Evolutionary conservation across 2,888 invertebrate genomes (phyloP).

Genomic region (Bruchidius siliquastri): DNA sequence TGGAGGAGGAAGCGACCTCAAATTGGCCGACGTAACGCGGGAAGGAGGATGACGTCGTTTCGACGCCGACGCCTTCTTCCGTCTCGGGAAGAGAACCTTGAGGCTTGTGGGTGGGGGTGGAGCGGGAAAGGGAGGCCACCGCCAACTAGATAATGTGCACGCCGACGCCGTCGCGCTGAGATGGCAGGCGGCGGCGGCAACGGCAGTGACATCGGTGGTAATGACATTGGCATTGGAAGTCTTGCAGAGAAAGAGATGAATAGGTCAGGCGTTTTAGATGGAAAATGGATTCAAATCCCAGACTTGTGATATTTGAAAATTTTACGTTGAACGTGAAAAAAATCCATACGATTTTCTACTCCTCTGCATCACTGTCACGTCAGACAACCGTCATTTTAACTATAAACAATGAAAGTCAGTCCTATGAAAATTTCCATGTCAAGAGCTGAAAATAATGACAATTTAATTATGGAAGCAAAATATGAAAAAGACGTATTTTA

Average conservation of each 20-base stretch:
- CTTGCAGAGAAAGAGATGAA: background rate
- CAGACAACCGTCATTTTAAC: too few species aligned
- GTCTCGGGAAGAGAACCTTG: background rate
- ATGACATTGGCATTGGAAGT: background rate
- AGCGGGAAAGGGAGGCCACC: background rate
- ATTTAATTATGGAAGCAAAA: too few species aligned
- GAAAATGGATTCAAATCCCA: too few species aligned
- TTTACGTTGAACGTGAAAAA: too few species aligned
- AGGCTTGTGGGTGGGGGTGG: background rate
- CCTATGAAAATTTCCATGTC: too few species aligned
- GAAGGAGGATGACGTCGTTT: background rate
- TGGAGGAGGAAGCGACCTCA: background rate
- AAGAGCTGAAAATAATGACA: too few species aligned
- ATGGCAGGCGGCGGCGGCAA: slow-evolving; percentile 11
- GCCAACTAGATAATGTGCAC: background rate
- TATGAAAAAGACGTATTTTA: too few species aligned
- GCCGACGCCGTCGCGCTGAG: slow-evolving; percentile 14
- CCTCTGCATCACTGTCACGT: too few species aligned
- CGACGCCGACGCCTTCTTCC: background rate
- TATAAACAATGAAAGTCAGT: too few species aligned
- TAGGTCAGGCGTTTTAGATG: background rate
- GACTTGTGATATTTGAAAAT: too few species aligned
- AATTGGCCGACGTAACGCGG: background rate
- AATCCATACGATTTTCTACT: too few species aligned
- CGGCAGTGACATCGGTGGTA: background rate